phyloP scores from a whole-genome alignment of 2,113 vertebrate genomes.

The Ramphastos sulfuratus region DNA sequence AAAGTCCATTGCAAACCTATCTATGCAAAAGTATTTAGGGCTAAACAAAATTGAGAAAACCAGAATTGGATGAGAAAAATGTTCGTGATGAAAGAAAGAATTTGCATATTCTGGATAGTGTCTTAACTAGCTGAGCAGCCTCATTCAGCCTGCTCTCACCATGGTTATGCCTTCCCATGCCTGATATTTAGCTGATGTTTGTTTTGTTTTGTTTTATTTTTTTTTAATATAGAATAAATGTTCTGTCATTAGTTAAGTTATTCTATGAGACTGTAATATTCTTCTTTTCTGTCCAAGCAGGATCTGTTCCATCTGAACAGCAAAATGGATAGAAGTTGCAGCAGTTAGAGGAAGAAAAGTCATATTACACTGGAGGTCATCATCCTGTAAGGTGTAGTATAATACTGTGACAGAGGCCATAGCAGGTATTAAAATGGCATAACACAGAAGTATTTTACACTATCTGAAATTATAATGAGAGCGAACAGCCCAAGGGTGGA shows the following conservation, averaged over 20 bases:
- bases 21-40: neutral
- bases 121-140: neutral
- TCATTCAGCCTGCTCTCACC: neutral
- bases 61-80: neutral
- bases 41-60: neutral
- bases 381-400: neutral
- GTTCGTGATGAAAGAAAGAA: neutral
- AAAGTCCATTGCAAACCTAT: neutral
- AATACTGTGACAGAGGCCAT: constrained; percentile 3
- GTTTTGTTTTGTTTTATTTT: neutral
- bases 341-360: constrained; percentile 25
- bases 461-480: constrained; percentile 42
- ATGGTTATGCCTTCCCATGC: neutral
- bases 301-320: constrained; percentile 4
- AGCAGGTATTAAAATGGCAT: constrained; percentile 37
- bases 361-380: neutral
- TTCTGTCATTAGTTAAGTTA: constrained; percentile 17
- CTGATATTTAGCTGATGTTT: constrained; percentile 1
- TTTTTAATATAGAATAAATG: neutral
- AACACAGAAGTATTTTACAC: constrained; percentile 16
- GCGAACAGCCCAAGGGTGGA: neutral
- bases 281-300: constrained; percentile 20
- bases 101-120: neutral
- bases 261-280: constrained; percentile 4
- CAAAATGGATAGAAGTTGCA: neutral